phyloP scores from a whole-genome alignment of 2,113 vertebrate genomes.

The Sylvia atricapilla region DNA sequence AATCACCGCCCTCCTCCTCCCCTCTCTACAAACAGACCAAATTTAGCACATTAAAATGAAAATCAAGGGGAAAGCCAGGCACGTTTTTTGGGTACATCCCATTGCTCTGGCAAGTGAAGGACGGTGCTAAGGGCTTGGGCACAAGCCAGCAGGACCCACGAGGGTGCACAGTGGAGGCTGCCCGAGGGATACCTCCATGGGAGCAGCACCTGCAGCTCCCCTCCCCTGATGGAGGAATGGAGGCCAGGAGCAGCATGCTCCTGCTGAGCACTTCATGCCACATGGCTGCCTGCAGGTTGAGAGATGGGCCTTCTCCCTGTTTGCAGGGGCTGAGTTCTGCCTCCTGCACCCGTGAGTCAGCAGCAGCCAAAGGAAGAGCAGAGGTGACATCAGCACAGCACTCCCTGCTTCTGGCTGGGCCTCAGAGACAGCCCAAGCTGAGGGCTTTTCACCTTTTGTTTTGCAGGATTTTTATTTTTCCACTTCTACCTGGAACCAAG shows the following conservation, averaged over 20 bases:
- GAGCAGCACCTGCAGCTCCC: not conserved
- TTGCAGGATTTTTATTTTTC: not conserved
- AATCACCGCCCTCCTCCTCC: slow-evolving; percentile 8
- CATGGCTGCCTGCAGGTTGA: not conserved
- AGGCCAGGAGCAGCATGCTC: not conserved
- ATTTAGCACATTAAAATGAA: slow-evolving; percentile 23
- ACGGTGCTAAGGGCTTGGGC: rapidly evolving
- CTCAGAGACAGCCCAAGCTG: not conserved
- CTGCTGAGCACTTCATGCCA: not conserved
- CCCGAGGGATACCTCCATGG: not conserved
- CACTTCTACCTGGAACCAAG: not conserved
- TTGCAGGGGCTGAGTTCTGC: not conserved
- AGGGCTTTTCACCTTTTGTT: not conserved
- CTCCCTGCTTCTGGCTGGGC: not conserved
- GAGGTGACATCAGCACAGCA: not conserved
- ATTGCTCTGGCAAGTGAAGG: not conserved
- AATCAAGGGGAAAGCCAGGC: not conserved
- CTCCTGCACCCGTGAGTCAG: not conserved
- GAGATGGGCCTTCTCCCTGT: not conserved
- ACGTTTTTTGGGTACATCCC: not conserved
- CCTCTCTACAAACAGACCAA: not conserved
- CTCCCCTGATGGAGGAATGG: rapidly evolving
- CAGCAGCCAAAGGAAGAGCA: not conserved
- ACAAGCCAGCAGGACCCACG: not conserved
- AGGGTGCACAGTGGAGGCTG: not conserved